Evolutionary conservation across 2,888 invertebrate genomes (phyloP).

Genomic region (Patella ulyssiponensis): DNA sequence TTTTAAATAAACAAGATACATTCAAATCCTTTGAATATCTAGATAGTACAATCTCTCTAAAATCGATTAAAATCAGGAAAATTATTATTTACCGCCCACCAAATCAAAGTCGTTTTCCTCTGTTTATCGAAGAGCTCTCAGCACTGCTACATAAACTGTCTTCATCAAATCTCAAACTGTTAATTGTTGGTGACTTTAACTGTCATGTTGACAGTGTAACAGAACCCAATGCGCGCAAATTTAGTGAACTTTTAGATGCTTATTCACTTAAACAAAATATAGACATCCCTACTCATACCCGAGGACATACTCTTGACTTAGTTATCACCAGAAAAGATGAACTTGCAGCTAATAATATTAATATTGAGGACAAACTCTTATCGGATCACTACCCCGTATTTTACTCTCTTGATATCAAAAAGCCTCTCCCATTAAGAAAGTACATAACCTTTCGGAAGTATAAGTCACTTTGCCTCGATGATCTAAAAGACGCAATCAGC

Average conservation of each 20-base stretch:
- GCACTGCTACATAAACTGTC: too few relatives aligned
- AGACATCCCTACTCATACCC: too few relatives aligned
- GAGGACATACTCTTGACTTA: not conserved
- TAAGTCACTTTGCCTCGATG: not conserved
- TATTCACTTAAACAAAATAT: too few relatives aligned
- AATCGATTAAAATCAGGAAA: not conserved
- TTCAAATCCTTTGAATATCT: not conserved
- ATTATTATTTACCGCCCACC: too few relatives aligned
- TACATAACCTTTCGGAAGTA: not conserved
- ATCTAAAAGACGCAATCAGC: not conserved
- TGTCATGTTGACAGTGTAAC: too few relatives aligned
- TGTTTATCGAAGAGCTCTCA: too few relatives aligned
- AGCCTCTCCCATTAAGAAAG: not conserved
- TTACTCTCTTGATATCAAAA: not conserved
- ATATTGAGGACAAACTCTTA: not conserved
- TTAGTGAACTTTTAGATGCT: too few relatives aligned
- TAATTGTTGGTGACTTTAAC: too few relatives aligned
- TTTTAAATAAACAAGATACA: not conserved
- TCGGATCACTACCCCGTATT: not conserved
- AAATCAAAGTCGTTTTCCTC: too few relatives aligned
- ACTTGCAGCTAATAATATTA: not conserved
- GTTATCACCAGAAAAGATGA: not conserved
- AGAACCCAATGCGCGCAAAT: too few relatives aligned
- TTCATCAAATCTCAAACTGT: too few relatives aligned
- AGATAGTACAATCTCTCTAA: not conserved